Percentiles rank a stretch among this genome's conserved stretches.
phyloP scores from a whole-genome alignment of 2,888 invertebrate genomes.

The Mylabris sibirica region DNA sequence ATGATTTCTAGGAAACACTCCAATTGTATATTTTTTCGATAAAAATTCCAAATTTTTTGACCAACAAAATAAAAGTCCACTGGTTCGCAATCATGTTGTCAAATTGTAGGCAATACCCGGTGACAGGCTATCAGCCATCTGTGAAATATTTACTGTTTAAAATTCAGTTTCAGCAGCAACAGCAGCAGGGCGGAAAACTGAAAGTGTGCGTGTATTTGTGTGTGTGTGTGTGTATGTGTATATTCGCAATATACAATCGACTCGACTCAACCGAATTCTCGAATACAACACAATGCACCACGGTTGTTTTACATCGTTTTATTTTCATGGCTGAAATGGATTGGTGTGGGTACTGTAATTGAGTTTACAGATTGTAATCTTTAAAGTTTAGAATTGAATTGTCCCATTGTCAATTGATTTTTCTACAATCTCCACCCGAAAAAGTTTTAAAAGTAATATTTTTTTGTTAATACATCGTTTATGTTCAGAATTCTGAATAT shows the following conservation, averaged over 20 bases:
- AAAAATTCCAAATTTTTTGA: neutral
- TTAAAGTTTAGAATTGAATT: conserved; percentile 6
- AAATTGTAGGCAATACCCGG: conserved; percentile 53
- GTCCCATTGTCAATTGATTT: conserved; percentile 3
- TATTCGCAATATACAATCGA: conserved; percentile 25
- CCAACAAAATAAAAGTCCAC: conserved; percentile 32
- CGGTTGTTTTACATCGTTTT: conserved; percentile 4
- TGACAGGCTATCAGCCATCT: conserved; percentile 53
- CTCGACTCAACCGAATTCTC: conserved; percentile 23
- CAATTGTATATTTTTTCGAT: neutral
- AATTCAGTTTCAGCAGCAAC: conserved; percentile 52
- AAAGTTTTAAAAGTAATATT: neutral
- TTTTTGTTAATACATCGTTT: neutral
- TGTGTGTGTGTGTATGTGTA: too few species aligned
- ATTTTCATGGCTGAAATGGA: neutral
- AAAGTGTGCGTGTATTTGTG: conserved; percentile 33
- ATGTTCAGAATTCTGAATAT: too few species aligned
- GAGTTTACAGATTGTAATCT: conserved; percentile 9
- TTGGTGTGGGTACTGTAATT: neutral
- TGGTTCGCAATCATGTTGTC: conserved; percentile 55
- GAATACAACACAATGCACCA: conserved; percentile 26
- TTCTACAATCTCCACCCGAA: neutral
- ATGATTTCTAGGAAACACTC: neutral
- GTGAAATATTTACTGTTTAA: conserved; percentile 56
- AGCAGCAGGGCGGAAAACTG: conserved; percentile 43